Conservation (phyloP, 2,888 invertebrate species). For the Dolomedes plantarius region DNA sequence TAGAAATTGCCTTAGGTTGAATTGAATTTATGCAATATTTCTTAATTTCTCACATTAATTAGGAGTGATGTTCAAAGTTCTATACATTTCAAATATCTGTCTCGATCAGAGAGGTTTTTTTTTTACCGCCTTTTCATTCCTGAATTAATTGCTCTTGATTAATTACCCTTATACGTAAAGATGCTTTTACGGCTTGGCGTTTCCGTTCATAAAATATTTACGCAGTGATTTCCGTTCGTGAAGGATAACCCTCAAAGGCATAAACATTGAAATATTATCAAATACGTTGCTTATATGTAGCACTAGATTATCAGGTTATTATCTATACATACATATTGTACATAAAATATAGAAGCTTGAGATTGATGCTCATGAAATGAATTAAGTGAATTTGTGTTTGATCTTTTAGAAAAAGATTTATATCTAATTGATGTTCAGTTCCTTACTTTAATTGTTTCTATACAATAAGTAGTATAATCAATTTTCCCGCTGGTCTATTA, state of each 20-base stretch:
- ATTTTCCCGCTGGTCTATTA: too few relatives aligned
- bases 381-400: too few relatives aligned
- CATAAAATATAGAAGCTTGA: too few relatives aligned
- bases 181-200: not conserved
- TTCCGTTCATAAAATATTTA: not conserved
- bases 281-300: too few relatives aligned
- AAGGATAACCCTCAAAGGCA: not conserved
- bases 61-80: not conserved
- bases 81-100: not conserved
- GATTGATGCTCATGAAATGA: too few relatives aligned
- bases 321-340: too few relatives aligned
- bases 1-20: not conserved
- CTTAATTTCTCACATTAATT: not conserved
- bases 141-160: not conserved
- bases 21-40: not conserved
- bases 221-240: not conserved
- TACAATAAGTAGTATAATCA: too few relatives aligned
- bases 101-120: not conserved
- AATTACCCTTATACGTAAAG: not conserved
- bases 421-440: too few relatives aligned
- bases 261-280: too few relatives aligned
- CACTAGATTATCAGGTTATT: too few relatives aligned
- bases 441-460: too few relatives aligned
- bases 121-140: not conserved
- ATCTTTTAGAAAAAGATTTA: too few relatives aligned